These are phyloP conservation scores for Campoletis raptor DNA, from an alignment of 2,888 invertebrate species.

Conservation along the genomic window DNA sequence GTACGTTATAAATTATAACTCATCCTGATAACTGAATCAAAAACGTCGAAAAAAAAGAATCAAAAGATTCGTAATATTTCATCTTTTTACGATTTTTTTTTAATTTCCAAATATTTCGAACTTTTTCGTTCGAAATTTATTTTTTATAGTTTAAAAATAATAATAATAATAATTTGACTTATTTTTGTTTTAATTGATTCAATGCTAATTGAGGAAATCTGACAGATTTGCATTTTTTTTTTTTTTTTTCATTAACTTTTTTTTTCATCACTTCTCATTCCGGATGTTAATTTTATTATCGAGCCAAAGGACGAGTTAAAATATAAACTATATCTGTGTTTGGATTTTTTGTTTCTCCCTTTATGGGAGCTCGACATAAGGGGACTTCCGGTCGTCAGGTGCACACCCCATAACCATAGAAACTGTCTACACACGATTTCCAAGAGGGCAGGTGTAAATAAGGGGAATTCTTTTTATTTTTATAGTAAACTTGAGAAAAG, in stretches of 20 bases:
- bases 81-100: background rate
- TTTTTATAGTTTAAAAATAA: background rate
- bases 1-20: slow-evolving; percentile 23
- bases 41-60: slow-evolving; percentile 10
- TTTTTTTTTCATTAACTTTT: background rate
- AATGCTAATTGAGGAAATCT: background rate
- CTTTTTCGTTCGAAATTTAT: background rate
- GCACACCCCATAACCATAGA: slow-evolving; percentile 62
- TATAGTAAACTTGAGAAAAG: background rate
- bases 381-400: slow-evolving; percentile 78
- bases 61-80: background rate
- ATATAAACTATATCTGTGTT: background rate
- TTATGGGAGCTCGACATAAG: slow-evolving; percentile 58
- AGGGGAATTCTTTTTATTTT: slow-evolving; percentile 31
- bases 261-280: slow-evolving; percentile 7
- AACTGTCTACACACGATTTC: slow-evolving; percentile 58
- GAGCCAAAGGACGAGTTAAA: slow-evolving; percentile 7
- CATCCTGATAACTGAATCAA: slow-evolving; percentile 3
- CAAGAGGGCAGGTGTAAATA: slow-evolving; percentile 77
- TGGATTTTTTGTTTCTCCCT: slow-evolving; percentile 22
- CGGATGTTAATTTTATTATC: slow-evolving; percentile 4
- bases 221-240: background rate
- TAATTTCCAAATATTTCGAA: background rate
- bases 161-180: background rate
- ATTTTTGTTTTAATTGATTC: background rate